phyloP scores from a whole-genome alignment of 2,113 vertebrate genomes.

The Crypturellus undulatus region DNA sequence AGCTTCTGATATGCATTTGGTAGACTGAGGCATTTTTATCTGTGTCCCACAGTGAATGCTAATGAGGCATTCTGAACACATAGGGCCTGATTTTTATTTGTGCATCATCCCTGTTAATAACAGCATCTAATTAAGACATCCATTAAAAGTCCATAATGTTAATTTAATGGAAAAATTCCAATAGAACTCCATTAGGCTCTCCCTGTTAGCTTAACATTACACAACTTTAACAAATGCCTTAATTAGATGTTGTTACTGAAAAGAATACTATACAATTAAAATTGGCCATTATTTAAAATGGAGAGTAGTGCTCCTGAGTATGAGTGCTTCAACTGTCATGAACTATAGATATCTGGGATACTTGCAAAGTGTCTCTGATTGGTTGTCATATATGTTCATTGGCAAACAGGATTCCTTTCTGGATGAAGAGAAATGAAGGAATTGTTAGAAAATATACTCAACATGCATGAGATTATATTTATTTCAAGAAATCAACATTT shows the following conservation, averaged over 20 bases:
- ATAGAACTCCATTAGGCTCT: slow-evolving; percentile 45
- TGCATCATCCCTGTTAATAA: slow-evolving; percentile 70
- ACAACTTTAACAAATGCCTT: slow-evolving; percentile 66
- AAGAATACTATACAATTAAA: slow-evolving; percentile 56
- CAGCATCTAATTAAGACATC: slow-evolving; percentile 74
- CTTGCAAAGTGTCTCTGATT: neutral
- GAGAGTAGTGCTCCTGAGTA: neutral
- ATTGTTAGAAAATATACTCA: neutral
- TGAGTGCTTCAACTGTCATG: neutral
- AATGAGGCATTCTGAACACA: slow-evolving; percentile 48
- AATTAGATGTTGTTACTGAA: slow-evolving; percentile 58
- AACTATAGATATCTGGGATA: neutral
- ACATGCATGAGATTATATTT: neutral
- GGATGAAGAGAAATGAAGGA: neutral
- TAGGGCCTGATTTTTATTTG: slow-evolving; percentile 67
- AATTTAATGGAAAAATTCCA: slow-evolving; percentile 74
- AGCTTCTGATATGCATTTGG: slow-evolving; percentile 5
- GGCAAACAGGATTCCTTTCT: neutral
- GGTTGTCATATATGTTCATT: neutral
- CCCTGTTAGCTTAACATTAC: slow-evolving; percentile 68
- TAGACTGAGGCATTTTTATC: slow-evolving; percentile 54
- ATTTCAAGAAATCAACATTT: neutral
- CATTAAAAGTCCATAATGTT: slow-evolving; percentile 62
- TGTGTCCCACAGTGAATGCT: slow-evolving; percentile 36
- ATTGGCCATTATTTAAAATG: slow-evolving; percentile 39